A percentile compares a stretch with the other conserved stretches of the same genome.
These are phyloP conservation scores for Petrolisthes manimaculis DNA, from an alignment of 2,888 invertebrate species.

Conservation along the genomic window DNA sequence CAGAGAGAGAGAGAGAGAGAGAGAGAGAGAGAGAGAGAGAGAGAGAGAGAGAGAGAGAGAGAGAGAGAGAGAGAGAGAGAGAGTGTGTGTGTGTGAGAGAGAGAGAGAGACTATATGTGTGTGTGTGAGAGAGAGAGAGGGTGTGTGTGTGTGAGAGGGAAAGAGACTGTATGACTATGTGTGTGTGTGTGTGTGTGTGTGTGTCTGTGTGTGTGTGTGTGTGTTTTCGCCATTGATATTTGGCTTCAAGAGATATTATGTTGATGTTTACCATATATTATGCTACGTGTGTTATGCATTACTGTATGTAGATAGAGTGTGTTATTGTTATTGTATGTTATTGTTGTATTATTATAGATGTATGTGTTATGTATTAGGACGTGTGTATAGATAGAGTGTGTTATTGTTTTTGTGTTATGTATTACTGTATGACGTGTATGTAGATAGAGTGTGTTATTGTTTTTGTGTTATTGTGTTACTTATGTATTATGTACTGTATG, in stretches of 20 bases:
- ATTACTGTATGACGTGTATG: too few species aligned
- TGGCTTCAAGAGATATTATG: not conserved
- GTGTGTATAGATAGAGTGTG: not conserved
- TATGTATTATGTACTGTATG: too few species aligned
- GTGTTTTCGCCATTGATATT: not conserved
- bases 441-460: too few species aligned
- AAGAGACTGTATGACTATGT: conserved; percentile 15
- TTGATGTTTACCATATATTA: not conserved
- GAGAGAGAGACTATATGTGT: not conserved
- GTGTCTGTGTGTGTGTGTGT: not conserved
- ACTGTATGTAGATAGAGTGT: too few species aligned
- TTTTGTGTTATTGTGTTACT: too few species aligned
- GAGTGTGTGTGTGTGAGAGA: not conserved
- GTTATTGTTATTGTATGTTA: too few species aligned
- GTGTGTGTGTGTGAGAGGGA: conserved; percentile 7
- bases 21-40: not conserved
- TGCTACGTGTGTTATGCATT: not conserved
- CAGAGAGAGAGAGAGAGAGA: not conserved
- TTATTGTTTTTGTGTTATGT: too few species aligned
- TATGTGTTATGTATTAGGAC: not conserved
- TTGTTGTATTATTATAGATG: too few species aligned
- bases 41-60: not conserved
- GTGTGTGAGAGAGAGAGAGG: too few species aligned
- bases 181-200: conserved; percentile 29
- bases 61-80: conserved; percentile 16